These are phyloP conservation scores for Glaucomys volans DNA, from an alignment of 2,113 vertebrate genomes.

Conservation along the genomic window DNA sequence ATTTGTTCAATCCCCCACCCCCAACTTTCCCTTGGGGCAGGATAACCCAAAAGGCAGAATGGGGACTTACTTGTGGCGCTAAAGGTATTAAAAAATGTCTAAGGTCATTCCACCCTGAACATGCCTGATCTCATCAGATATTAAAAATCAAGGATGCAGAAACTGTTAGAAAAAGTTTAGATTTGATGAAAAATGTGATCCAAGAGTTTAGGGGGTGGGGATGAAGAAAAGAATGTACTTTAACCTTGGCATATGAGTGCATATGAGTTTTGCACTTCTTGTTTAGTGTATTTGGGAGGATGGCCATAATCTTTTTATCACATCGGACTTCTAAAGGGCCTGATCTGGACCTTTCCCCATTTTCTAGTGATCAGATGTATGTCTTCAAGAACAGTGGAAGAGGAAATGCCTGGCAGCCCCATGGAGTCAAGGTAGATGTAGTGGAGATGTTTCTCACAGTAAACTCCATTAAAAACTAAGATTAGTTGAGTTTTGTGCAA, in stretches of 20 bases:
- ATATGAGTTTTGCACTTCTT: neutral
- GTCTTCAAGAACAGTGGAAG: neutral
- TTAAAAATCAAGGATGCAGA: neutral
- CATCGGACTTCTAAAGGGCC: neutral
- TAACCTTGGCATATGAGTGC: slow-evolving; percentile 10
- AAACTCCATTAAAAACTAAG: neutral
- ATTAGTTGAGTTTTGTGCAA: too few relatives aligned
- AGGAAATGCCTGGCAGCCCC: neutral
- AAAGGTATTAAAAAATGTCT: neutral
- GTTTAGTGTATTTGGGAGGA: neutral
- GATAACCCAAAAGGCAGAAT: neutral
- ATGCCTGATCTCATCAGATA: neutral
- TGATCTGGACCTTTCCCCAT: neutral
- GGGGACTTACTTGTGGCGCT: neutral
- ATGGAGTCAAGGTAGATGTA: neutral
- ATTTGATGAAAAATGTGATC: neutral
- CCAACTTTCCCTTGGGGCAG: neutral
- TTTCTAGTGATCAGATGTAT: neutral
- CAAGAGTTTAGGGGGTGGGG: neutral
- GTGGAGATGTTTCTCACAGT: neutral
- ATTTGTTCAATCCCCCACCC: too few relatives aligned
- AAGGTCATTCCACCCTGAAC: too few relatives aligned
- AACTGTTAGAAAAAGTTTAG: neutral
- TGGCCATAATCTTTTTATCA: neutral
- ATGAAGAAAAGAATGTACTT: neutral